phyloP scores from a whole-genome alignment of 2,797 vertebrate species.

The Notolepis coatsorum region DNA sequence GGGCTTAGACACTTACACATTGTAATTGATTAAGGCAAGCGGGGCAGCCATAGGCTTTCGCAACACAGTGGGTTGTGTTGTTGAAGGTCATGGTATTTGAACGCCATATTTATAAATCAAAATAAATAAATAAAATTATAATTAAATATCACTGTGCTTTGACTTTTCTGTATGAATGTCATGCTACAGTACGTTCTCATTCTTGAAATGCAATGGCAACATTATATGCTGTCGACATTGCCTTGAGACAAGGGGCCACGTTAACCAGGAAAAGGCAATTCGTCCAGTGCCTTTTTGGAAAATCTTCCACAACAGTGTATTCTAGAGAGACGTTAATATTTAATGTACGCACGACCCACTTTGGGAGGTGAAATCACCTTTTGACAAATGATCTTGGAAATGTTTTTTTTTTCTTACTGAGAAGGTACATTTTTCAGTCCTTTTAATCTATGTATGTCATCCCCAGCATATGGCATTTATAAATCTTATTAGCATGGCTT shows the following conservation, averaged over 20 bases:
- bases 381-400: background rate
- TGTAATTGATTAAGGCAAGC: conserved; percentile 67
- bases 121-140: conserved; percentile 38
- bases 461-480: too few relatives aligned
- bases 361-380: conserved; percentile 1
- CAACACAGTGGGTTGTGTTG: conserved; percentile 39
- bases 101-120: conserved; percentile 14
- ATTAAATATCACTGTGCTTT: conserved; percentile 53
- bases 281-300: background rate
- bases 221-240: background rate
- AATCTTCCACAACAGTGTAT: background rate
- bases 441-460: too few relatives aligned
- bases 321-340: background rate
- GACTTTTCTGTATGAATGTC: conserved; percentile 28
- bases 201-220: conserved; percentile 5
- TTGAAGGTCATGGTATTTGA: conserved; percentile 62
- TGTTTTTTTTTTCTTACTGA: background rate
- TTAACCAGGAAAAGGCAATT: conserved; percentile 4
- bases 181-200: conserved; percentile 2
- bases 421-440: background rate
- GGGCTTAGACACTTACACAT: conserved; percentile 64
- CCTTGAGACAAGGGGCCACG: background rate
- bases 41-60: conserved; percentile 23
- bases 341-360: background rate
- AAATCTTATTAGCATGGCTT: too few relatives aligned